phyloP scores from a whole-genome alignment of 2,113 vertebrate genomes.

The Fulica atra region DNA sequence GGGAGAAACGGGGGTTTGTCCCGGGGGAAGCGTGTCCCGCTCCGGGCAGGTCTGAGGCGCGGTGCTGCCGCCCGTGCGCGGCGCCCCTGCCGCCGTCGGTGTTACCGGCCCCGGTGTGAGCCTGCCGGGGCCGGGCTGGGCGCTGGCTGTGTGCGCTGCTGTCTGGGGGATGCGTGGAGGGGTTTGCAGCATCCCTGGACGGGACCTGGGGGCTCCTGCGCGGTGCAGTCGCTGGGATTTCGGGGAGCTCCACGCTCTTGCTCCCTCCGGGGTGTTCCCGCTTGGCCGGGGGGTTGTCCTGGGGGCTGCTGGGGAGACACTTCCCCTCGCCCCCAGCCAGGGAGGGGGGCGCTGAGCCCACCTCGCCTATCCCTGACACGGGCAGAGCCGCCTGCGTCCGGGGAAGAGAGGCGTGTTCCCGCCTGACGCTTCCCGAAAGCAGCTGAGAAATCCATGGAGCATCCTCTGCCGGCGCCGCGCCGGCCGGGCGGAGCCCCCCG shows the following conservation, averaged over 20 bases:
- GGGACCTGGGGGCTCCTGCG: accelerated
- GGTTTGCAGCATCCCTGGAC: not conserved
- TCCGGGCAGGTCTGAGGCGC: not conserved
- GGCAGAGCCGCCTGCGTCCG: accelerated
- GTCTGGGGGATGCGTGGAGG: not conserved
- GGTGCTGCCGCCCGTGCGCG: too few species aligned
- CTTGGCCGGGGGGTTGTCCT: not conserved
- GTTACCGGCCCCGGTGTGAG: not conserved
- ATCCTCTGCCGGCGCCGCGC: not conserved
- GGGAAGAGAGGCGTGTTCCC: not conserved
- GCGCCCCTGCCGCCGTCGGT: not conserved
- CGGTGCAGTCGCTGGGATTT: not conserved
- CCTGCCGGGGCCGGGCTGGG: too few species aligned
- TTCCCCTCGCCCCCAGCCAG: accelerated
- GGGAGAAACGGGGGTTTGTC: not conserved
- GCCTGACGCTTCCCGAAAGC: not conserved
- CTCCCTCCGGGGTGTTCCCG: too few species aligned
- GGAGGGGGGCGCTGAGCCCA: accelerated
- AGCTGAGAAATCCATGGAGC: not conserved
- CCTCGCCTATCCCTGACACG: accelerated
- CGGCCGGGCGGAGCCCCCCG: not conserved
- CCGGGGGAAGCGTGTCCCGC: not conserved
- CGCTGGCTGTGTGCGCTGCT: too few species aligned
- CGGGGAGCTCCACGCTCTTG: not conserved
- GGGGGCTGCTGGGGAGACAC: not conserved